phyloP scores from a whole-genome alignment of 2,797 vertebrate species.

The Pseudochromis fuscus region DNA sequence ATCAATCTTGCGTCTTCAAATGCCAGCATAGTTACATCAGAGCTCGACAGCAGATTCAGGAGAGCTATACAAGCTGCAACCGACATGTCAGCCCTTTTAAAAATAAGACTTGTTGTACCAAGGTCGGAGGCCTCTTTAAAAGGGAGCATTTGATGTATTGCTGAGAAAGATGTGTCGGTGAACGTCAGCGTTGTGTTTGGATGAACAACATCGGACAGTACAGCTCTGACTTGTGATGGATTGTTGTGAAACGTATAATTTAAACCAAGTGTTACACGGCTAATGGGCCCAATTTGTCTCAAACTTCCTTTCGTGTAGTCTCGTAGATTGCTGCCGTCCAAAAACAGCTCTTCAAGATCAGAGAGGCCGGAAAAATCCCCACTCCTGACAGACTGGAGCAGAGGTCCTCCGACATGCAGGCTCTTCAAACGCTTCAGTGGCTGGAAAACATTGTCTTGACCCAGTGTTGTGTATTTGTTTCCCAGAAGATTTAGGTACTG shows the following conservation, averaged over 20 bases:
- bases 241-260: background rate
- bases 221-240: background rate
- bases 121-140: slow-evolving; percentile 2
- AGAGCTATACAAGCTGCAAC: slow-evolving; percentile 23
- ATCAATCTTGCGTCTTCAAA: slow-evolving; percentile 69
- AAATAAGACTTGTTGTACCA: slow-evolving; percentile 54
- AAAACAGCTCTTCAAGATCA: slow-evolving; percentile 77
- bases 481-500: slow-evolving; percentile 80
- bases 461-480: slow-evolving; percentile 81
- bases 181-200: slow-evolving; percentile 76
- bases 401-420: slow-evolving; percentile 76
- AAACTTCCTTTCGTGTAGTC: slow-evolving; percentile 74
- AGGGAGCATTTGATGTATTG: fast-evolving
- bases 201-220: slow-evolving; percentile 75
- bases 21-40: slow-evolving; percentile 53
- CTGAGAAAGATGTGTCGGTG: slow-evolving; percentile 40
- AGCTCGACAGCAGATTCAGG: fast-evolving
- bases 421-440: slow-evolving; percentile 73
- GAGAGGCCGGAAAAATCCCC: slow-evolving; percentile 80
- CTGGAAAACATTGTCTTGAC: slow-evolving; percentile 75
- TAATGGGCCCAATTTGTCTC: slow-evolving; percentile 52
- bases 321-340: slow-evolving; percentile 71
- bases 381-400: slow-evolving; percentile 64
- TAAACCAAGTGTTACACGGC: slow-evolving; percentile 68
- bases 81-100: slow-evolving; percentile 65